Evolutionary conservation across 2,113 vertebrate genomes (phyloP).

Genomic region (Perca schrenkii): DNA sequence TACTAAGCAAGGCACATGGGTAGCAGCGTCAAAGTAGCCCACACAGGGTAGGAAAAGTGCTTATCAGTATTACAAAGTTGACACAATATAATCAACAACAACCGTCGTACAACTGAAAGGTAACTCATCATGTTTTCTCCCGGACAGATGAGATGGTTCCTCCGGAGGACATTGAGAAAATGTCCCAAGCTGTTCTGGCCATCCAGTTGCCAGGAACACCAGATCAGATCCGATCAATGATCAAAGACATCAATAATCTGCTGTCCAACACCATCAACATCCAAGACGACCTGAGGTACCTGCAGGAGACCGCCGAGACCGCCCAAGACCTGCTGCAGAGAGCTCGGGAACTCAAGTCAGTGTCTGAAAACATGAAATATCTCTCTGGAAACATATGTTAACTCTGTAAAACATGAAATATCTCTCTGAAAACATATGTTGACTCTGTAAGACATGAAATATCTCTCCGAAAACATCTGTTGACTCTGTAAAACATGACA

Average conservation of each 20-base stretch:
- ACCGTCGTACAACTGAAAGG: neutral
- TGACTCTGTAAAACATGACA: neutral
- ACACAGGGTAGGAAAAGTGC: no score
- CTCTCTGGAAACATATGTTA: neutral
- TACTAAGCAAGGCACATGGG: no score
- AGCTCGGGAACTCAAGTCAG: slow-evolving; percentile 83
- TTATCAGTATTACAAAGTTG: no score
- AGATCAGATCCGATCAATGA: slow-evolving; percentile 79
- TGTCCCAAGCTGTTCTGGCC: slow-evolving; percentile 84
- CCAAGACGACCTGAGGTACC: slow-evolving; percentile 62
- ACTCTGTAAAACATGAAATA: neutral
- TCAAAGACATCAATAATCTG: slow-evolving; percentile 80
- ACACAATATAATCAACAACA: no score
- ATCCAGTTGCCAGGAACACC: slow-evolving; percentile 83
- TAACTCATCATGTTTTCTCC: slow-evolving; percentile 22
- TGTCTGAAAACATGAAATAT: neutral
- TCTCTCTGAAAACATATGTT: no score
- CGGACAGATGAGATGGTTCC: slow-evolving; percentile 84
- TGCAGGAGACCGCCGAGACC: slow-evolving; percentile 68
- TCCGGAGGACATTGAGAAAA: slow-evolving; percentile 88
- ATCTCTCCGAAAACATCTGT: neutral
- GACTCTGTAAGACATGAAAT: neutral
- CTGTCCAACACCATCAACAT: slow-evolving; percentile 70
- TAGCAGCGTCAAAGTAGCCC: no score
- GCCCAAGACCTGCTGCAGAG: slow-evolving; percentile 75